phyloP scores from a whole-genome alignment of 1,140 invertebrate species.

The Sinella curviseta region DNA sequence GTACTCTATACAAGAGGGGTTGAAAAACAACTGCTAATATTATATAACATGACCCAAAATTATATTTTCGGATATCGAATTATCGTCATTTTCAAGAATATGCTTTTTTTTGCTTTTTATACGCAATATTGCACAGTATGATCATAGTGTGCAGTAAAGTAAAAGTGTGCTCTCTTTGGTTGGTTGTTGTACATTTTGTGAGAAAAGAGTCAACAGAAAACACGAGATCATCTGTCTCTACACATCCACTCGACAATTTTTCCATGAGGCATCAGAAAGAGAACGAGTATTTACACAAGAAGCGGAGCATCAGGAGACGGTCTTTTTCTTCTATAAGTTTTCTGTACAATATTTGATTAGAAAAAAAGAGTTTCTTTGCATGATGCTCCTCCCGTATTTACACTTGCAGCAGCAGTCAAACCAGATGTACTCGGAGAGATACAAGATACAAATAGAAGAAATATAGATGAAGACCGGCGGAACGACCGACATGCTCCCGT shows the following conservation, averaged over 20 bases:
- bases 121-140: no score
- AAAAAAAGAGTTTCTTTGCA: neutral
- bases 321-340: neutral
- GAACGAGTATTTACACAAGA: neutral
- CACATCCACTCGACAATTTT: neutral
- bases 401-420: neutral
- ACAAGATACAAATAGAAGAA: neutral
- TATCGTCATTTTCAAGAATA: neutral
- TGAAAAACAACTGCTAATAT: neutral
- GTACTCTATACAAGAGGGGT: no score
- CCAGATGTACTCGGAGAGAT: neutral
- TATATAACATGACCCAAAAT: neutral
- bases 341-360: no score
- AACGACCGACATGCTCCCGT: constrained; percentile 18
- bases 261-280: neutral
- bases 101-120: neutral
- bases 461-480: neutral
- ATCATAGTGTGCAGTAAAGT: no score
- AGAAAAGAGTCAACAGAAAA: no score
- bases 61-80: neutral
- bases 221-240: no score
- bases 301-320: neutral
- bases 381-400: neutral
- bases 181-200: no score
- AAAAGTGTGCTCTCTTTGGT: no score